Conservation (phyloP, 1,140 invertebrate genomes). For the Drosophila tristis region DNA sequence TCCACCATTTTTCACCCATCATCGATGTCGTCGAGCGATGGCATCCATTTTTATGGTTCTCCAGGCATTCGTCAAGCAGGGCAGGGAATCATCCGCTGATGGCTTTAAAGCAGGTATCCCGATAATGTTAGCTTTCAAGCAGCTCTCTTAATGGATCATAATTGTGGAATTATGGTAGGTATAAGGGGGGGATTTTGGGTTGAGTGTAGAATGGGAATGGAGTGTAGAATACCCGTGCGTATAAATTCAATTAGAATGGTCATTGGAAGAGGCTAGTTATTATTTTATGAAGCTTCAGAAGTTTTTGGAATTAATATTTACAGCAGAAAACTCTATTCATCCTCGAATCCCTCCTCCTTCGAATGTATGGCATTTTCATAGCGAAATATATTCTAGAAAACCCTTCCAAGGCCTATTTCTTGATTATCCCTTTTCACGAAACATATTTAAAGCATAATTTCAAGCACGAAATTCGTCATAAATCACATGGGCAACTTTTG, state of each 20-base stretch:
- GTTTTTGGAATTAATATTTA: too few species aligned
- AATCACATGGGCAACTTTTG: background rate
- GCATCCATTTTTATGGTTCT: slow-evolving; percentile 26
- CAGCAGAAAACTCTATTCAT: too few species aligned
- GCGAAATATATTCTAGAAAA: too few species aligned
- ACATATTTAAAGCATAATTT: too few species aligned
- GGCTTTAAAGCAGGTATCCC: background rate
- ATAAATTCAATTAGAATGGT: too few species aligned
- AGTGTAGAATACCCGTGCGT: background rate
- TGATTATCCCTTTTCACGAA: too few species aligned
- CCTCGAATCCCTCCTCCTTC: too few species aligned
- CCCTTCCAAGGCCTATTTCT: too few species aligned
- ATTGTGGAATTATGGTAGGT: background rate
- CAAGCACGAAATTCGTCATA: background rate
- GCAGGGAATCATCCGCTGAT: too few species aligned
- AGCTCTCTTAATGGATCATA: slow-evolving; percentile 30
- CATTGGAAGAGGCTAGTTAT: too few species aligned
- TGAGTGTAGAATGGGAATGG: background rate
- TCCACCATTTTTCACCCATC: slow-evolving; percentile 31
- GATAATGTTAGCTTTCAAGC: slow-evolving; percentile 26
- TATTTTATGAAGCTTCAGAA: too few species aligned
- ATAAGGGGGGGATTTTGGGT: background rate
- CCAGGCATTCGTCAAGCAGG: slow-evolving; percentile 32
- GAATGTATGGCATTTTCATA: too few species aligned
- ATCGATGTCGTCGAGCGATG: slow-evolving; percentile 11